Evolutionary conservation across 1,140 invertebrate species (phyloP).

Genomic region (Drosophila lini): DNA sequence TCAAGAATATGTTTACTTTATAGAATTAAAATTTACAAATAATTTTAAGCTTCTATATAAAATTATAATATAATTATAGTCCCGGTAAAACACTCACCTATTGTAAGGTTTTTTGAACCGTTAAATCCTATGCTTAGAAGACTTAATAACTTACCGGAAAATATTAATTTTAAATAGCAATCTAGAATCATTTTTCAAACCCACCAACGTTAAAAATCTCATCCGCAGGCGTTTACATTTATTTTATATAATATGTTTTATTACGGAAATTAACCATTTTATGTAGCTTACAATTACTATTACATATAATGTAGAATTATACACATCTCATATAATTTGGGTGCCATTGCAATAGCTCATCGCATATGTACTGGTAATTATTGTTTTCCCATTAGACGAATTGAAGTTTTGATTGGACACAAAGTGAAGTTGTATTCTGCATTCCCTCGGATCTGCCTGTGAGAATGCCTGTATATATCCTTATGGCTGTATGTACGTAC

Average conservation of each 20-base stretch:
- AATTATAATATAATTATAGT: no score
- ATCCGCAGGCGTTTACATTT: not conserved
- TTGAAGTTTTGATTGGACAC: constrained; percentile 79
- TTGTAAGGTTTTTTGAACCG: no score
- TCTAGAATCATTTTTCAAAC: not conserved
- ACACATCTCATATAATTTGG: constrained; percentile 49
- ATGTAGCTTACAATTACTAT: constrained; percentile 69
- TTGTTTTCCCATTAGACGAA: constrained; percentile 76
- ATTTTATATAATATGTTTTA: constrained; percentile 71
- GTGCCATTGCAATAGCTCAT: constrained; percentile 33
- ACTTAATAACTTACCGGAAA: not conserved
- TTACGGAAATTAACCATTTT: constrained; percentile 81
- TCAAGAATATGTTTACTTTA: no score
- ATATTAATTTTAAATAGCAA: not conserved
- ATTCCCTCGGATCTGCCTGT: not conserved
- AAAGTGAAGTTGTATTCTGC: constrained; percentile 48
- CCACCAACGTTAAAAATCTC: no score
- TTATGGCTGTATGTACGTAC: constrained; percentile 41
- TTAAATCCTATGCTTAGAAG: no score
- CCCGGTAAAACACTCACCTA: no score
- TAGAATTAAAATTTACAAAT: no score
- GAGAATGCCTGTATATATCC: constrained; percentile 28
- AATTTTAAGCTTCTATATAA: no score
- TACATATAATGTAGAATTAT: constrained; percentile 62
- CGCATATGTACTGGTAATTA: constrained; percentile 55